Evolutionary conservation across 1,140 invertebrate species (phyloP), one percentile per base, ranked within the genome.

Genomic region (Medauroidea extradentata): DNA sequence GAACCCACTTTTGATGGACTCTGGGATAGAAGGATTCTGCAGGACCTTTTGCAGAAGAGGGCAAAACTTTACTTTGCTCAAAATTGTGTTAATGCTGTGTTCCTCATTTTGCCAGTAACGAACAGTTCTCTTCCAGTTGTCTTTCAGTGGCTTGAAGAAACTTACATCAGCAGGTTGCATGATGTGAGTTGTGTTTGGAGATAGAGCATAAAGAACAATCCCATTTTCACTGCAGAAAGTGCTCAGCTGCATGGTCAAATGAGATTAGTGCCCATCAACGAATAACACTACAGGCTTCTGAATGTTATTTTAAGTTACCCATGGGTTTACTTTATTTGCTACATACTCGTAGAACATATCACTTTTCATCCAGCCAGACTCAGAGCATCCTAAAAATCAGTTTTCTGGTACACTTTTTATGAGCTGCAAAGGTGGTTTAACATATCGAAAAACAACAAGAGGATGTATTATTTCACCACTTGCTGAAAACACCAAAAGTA

Each of bases 301-400:
- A 18, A 75, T 69, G 48, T 67, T 65, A 18, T 73, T 61, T 64
- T 71, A 11, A 55, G 42, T 63, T 39, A 76, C 25, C 69, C 71
- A 75, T 46, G 67, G 72, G 46, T 72, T 13, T 65, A 76, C 76
- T 13, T 71, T 65, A 61, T 75, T 72, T n/a, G 65, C 60, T 24
- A 75, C 61, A 59, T 72, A 77, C 64, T 77, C 67, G 60, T 68
- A 77, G 62, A 76, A 78, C 19, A 61, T 52, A 67, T 67, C 67
- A 23, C 27, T 65, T 39, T 53, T 75, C 71, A 75, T 77, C 75
- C 75, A 78, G 7, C 75, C 71, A 21, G 59, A 70, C 19, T 75
- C 70, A n/a, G 69, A 65, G 21, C 58, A 57, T 7, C 75, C 74
- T 39, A 72, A 42, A 39, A 62, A 66, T 70, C 73, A 77, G 24